A percentile compares a stretch with the other conserved stretches of the same genome.
phyloP scores from a whole-genome alignment of 2,113 vertebrate genomes.

The Takifugu flavidus region DNA sequence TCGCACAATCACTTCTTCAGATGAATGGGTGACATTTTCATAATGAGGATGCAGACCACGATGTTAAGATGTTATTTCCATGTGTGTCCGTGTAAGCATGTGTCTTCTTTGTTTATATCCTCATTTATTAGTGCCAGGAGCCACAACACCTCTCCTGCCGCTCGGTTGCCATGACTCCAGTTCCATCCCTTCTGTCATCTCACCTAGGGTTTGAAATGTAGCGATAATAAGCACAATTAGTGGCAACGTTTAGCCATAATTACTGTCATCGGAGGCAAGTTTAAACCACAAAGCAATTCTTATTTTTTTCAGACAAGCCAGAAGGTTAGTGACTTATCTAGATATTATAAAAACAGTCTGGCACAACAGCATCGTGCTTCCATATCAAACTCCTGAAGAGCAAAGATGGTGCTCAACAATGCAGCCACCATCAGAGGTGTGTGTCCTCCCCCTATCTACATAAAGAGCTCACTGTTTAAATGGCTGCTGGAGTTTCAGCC shows the following conservation, averaged over 20 bases:
- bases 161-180: conserved; percentile 1
- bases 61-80: conserved; percentile 16
- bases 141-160: conserved; percentile 6
- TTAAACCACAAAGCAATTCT: too few species aligned
- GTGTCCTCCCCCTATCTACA: conserved; percentile 5
- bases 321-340: too few species aligned
- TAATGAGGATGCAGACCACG: conserved; percentile 38
- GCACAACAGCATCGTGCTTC: too few species aligned
- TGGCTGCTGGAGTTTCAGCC: conserved; percentile 13
- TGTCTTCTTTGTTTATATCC: conserved; percentile 14
- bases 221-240: too few species aligned
- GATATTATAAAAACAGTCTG: too few species aligned
- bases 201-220: too few species aligned
- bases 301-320: too few species aligned
- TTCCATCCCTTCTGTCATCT: too few species aligned
- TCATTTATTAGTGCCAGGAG: not conserved
- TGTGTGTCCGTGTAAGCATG: not conserved
- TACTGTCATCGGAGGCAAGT: too few species aligned
- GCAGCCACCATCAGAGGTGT: conserved; percentile 15
- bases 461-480: conserved; percentile 6
- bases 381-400: too few species aligned
- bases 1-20: conserved; percentile 31
- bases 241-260: too few species aligned
- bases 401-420: too few species aligned
- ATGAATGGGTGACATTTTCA: conserved; percentile 33